Conservation (phyloP, 2,797 vertebrate genomes). For the Calcarius lapponicus region DNA sequence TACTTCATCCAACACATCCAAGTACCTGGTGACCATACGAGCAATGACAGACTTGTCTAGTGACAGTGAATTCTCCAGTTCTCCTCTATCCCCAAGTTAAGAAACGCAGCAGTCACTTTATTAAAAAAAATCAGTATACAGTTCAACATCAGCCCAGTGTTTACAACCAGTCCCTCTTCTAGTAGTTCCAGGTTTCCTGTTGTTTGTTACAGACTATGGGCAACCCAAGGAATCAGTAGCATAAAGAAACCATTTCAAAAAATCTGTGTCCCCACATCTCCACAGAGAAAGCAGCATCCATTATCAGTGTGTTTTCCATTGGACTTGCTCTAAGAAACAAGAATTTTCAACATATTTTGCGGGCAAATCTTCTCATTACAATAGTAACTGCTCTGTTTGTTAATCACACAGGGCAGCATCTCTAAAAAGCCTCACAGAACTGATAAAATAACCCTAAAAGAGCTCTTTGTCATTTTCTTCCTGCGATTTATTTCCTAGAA, state of each 20-base stretch:
- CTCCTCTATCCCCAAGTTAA: neutral
- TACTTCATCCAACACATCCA: neutral
- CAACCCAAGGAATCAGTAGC: constrained; percentile 46
- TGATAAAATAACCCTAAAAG: neutral
- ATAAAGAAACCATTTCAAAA: neutral
- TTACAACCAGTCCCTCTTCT: constrained; percentile 16
- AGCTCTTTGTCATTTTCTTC: neutral
- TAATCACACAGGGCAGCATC: neutral
- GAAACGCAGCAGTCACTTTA: constrained; percentile 47
- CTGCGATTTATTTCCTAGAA: neutral
- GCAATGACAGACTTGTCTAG: neutral
- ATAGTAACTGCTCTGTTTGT: neutral
- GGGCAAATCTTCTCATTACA: neutral
- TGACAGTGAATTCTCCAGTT: neutral
- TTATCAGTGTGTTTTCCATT: neutral
- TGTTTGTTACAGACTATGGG: constrained; percentile 1
- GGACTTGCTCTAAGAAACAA: neutral
- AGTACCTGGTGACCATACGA: rapidly evolving
- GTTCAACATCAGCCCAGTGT: constrained; percentile 42
- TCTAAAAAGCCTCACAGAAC: neutral
- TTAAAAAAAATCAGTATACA: constrained; percentile 52
- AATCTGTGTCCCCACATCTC: neutral
- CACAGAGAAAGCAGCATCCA: constrained; percentile 14
- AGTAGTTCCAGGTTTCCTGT: neutral
- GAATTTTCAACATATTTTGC: neutral